Percentiles rank a stretch among this genome's conserved stretches.
phyloP scores from a whole-genome alignment of 2,888 invertebrate genomes.

The Caenorhabditis becei region DNA sequence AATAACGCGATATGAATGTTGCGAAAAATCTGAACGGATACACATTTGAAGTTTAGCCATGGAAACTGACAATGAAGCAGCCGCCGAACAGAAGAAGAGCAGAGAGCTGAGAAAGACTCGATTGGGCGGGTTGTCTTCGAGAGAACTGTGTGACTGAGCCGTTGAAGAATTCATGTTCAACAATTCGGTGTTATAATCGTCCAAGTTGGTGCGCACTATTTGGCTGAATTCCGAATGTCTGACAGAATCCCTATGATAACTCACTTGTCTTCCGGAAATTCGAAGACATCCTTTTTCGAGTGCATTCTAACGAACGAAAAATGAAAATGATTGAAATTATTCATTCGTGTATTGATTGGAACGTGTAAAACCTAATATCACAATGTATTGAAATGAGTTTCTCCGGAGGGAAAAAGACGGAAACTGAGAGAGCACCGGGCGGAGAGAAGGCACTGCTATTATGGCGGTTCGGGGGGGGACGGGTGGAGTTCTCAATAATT shows the following conservation, averaged over 20 bases:
- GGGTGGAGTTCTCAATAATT: constrained; percentile 35
- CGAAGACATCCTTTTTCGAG: constrained; percentile 41
- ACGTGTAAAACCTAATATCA: constrained; percentile 50
- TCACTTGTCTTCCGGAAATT: constrained; percentile 61
- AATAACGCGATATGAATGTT: constrained; percentile 6
- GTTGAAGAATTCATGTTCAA: constrained; percentile 8
- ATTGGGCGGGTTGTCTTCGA: constrained; percentile 31
- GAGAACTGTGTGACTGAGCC: constrained; percentile 18
- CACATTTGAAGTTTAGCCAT: neutral
- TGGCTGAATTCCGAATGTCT: neutral
- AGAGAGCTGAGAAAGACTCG: constrained; percentile 13
- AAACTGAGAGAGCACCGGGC: constrained; percentile 45
- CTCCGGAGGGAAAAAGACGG: neutral
- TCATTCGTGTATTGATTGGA: constrained; percentile 14
- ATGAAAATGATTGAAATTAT: neutral
- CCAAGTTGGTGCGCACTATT: constrained; percentile 8
- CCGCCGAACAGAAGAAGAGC: constrained; percentile 8
- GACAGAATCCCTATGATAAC: neutral
- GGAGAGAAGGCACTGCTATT: constrained; percentile 33
- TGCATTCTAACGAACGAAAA: constrained; percentile 22
- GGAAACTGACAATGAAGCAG: constrained; percentile 10
- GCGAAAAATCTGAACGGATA: constrained; percentile 13
- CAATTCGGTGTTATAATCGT: constrained; percentile 38
- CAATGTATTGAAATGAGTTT: constrained; percentile 12
- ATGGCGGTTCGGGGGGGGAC: constrained; percentile 35